Evolutionary conservation across 1,140 invertebrate genomes (phyloP).

Genomic region (Papilio helenus): DNA sequence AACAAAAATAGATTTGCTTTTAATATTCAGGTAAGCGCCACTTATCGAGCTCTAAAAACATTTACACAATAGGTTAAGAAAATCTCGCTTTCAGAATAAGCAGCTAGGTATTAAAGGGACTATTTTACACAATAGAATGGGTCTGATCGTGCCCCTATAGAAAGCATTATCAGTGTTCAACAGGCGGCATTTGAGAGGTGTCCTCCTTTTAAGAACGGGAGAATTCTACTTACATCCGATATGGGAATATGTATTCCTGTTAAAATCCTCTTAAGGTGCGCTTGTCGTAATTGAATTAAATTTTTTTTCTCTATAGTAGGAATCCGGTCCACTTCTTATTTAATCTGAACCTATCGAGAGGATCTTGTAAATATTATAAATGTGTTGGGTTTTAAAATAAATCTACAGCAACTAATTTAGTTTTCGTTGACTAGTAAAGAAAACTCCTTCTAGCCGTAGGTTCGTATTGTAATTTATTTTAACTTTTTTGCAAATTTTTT

Average conservation of each 20-base stretch:
- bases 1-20: conserved; percentile 36
- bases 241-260: conserved; percentile 39
- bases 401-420: no score
- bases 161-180: conserved; percentile 41
- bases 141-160: conserved; percentile 38
- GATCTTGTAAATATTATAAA: not conserved
- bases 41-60: conserved; percentile 38
- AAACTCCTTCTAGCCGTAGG: not conserved
- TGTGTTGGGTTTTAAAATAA: not conserved
- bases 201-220: conserved; percentile 38
- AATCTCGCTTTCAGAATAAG: conserved; percentile 24
- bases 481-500: not conserved
- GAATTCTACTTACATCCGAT: conserved; percentile 40
- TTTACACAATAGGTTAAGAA: conserved; percentile 41
- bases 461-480: not conserved
- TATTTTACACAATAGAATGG: conserved; percentile 40
- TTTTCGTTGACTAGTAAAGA: not conserved
- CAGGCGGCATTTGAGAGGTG: conserved; percentile 40
- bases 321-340: not conserved
- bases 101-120: conserved; percentile 41
- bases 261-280: conserved; percentile 34
- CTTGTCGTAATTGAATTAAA: conserved; percentile 28
- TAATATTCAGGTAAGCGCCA: conserved; percentile 39
- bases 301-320: not conserved
- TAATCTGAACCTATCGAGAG: not conserved